Evolutionary conservation across 2,888 invertebrate species (phyloP).

Genomic region (Lydus trimaculatus): DNA sequence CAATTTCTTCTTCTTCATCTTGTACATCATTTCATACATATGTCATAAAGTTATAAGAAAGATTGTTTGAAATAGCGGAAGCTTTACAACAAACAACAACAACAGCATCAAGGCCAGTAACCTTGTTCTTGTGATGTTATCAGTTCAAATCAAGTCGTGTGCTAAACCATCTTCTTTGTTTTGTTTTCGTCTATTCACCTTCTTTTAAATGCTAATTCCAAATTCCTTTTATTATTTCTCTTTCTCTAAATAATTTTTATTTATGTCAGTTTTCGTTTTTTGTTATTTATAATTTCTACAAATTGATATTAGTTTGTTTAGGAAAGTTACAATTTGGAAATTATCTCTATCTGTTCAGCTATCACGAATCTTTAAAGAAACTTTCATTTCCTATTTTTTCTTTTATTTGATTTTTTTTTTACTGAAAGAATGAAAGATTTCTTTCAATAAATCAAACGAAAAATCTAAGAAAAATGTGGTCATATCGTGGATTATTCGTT

Average conservation of each 20-base stretch:
- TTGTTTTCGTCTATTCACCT: not conserved
- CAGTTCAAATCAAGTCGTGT: conserved; percentile 8
- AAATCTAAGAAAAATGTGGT: not conserved
- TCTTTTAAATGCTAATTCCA: not conserved
- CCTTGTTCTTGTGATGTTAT: conserved; percentile 7
- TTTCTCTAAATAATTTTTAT: not conserved
- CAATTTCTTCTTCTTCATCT: too few relatives aligned
- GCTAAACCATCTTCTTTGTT: not conserved
- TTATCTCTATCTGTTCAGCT: not conserved
- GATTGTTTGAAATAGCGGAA: conserved; percentile 5
- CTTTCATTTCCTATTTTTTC: conserved; percentile 3
- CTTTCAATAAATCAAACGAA: not conserved
- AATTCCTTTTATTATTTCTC: not conserved
- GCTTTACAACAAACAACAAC: not conserved
- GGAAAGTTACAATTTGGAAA: conserved; percentile 1
- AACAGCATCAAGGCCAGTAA: conserved; percentile 6
- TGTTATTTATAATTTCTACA: not conserved
- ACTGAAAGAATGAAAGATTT: conserved; percentile 2
- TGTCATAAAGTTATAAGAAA: not conserved
- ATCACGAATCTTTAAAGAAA: not conserved
- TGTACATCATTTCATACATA: not conserved
- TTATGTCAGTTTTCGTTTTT: not conserved
- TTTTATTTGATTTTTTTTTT: not conserved
- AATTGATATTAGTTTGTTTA: not conserved
- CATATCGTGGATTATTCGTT: not conserved